Evolutionary conservation across 2,797 vertebrate genomes (phyloP).

Genomic region (Aldrovandia affinis): DNA sequence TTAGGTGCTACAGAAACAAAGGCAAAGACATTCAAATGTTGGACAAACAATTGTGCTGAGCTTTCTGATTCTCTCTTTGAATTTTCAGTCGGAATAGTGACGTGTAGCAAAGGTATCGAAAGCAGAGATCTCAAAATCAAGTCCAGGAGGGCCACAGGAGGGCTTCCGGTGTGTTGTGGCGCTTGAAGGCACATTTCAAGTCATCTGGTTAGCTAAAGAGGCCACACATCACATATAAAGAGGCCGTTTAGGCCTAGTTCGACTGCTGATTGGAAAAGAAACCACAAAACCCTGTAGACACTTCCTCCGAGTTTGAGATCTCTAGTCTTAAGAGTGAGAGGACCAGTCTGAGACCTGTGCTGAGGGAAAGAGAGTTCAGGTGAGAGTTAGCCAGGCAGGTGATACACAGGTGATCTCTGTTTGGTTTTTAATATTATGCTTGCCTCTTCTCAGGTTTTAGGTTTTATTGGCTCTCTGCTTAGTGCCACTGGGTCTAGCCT

Average conservation of each 20-base stretch:
- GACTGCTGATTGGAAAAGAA: neutral
- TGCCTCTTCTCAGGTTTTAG: conserved; percentile 55
- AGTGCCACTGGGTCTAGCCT: conserved; percentile 50
- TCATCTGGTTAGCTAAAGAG: neutral
- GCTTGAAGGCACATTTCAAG: neutral
- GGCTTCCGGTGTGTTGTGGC: neutral
- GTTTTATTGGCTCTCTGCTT: conserved; percentile 61
- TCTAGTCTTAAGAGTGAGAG: neutral
- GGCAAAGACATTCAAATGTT: neutral
- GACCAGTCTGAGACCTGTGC: conserved; percentile 18
- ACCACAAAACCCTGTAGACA: neutral
- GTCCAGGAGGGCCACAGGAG: neutral
- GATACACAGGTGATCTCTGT: conserved; percentile 68
- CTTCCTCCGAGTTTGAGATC: neutral
- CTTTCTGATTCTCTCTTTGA: neutral
- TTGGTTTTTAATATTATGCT: conserved; percentile 45
- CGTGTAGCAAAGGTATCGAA: neutral
- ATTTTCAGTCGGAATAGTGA: neutral
- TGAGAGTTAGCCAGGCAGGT: neutral
- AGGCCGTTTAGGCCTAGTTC: neutral
- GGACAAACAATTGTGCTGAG: neutral
- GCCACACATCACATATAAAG: neutral
- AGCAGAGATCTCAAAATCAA: neutral
- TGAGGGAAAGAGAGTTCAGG: conserved; percentile 16
- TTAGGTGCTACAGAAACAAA: neutral